Conservation (phyloP, 2,113 vertebrate genomes). For the Gnathonemus longibarbis region DNA sequence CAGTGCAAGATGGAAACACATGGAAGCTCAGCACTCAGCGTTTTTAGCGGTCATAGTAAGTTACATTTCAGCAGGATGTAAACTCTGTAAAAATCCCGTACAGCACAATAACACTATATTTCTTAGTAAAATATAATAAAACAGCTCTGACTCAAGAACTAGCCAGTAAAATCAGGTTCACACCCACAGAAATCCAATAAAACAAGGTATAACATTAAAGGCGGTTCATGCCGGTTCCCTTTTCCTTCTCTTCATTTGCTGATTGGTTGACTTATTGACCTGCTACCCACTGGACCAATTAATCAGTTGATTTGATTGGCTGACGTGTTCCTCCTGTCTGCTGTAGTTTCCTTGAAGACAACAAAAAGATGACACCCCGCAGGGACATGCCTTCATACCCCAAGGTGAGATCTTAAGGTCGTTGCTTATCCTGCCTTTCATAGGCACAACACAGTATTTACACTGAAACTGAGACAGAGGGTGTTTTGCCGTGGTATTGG, state of each 20-base stretch:
- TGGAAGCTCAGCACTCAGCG: not conserved
- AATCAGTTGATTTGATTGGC: not conserved
- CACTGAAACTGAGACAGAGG: not conserved
- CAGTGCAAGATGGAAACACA: not conserved
- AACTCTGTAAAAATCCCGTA: not conserved
- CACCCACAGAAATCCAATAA: not conserved
- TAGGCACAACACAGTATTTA: not conserved
- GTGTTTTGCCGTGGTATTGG: not conserved
- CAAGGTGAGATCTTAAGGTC: conserved; percentile 62
- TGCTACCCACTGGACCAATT: not conserved
- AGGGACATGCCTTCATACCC: conserved; percentile 76
- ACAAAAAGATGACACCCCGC: conserved; percentile 66
- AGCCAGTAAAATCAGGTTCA: not conserved
- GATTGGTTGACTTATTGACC: not conserved
- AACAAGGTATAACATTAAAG: not conserved
- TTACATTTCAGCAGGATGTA: not conserved
- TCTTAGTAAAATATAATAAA: conserved; percentile 1
- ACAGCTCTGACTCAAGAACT: not conserved
- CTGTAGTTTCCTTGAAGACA: conserved; percentile 72
- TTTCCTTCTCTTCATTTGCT: not conserved
- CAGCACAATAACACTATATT: not conserved
- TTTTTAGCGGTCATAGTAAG: not conserved
- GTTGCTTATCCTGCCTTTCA: not conserved
- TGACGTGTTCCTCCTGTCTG: conserved; percentile 31
- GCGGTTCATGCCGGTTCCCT: not conserved